Evolutionary conservation across 2,888 invertebrate genomes (phyloP).

Genomic region (Diarsia dahlii): DNA sequence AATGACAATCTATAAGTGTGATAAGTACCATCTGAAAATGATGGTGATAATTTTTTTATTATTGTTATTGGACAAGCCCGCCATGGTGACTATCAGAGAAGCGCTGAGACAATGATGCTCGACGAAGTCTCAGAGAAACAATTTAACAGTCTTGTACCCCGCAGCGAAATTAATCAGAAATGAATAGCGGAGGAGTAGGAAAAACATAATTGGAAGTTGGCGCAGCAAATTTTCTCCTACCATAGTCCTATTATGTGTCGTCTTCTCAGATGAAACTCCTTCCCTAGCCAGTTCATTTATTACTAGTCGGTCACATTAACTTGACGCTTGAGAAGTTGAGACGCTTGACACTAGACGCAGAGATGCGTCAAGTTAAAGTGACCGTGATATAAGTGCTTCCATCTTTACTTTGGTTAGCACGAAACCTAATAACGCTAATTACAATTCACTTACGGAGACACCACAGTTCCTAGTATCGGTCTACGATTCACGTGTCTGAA

Average conservation of each 20-base stretch:
- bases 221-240: not conserved
- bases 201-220: not conserved
- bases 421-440: constrained; percentile 6
- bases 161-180: no score
- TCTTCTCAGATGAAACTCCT: not conserved
- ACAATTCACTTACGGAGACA: constrained; percentile 10
- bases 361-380: no score
- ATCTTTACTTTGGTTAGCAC: not conserved
- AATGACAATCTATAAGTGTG: not conserved
- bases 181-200: no score
- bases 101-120: no score
- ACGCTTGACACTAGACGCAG: no score
- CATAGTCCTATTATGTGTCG: not conserved
- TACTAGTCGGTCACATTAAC: no score
- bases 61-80: no score
- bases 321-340: no score
- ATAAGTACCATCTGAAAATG: not conserved
- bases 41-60: not conserved
- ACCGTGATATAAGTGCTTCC: no score
- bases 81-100: no score
- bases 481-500: constrained; percentile 31
- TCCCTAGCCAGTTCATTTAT: not conserved
- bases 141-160: no score
- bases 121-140: no score
- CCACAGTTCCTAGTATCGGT: constrained; percentile 13